Evolutionary conservation across 2,113 vertebrate genomes (phyloP).

Genomic region (Jacana jacana): DNA sequence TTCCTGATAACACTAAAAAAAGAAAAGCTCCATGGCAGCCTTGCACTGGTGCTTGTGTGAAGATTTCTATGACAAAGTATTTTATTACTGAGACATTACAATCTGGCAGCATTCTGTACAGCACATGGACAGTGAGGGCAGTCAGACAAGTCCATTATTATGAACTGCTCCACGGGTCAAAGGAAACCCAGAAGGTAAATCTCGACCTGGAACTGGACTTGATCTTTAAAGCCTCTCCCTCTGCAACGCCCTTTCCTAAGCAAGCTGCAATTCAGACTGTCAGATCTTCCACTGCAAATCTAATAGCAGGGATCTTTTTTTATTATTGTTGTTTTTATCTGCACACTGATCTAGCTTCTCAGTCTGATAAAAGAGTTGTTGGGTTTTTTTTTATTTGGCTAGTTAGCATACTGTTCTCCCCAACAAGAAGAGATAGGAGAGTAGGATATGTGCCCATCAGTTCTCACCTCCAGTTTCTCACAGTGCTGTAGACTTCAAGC

Average conservation of each 20-base stretch:
- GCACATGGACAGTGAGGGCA: neutral
- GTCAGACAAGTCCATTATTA: neutral
- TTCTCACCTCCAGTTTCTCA: no score
- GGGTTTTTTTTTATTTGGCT: neutral
- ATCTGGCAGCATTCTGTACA: accelerated
- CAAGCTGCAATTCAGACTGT: neutral
- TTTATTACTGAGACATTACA: neutral
- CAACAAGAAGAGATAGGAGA: neutral
- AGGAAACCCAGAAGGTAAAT: neutral
- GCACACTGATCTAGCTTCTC: neutral
- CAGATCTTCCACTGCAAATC: neutral
- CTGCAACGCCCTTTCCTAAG: neutral
- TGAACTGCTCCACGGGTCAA: neutral
- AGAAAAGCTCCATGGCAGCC: neutral
- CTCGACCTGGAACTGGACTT: neutral
- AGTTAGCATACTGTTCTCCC: neutral
- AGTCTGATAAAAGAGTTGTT: neutral
- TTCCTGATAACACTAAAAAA: neutral
- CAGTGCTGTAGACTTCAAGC: neutral
- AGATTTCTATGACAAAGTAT: neutral
- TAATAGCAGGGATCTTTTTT: neutral
- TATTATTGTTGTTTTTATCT: neutral
- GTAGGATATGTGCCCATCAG: neutral
- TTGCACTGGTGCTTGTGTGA: accelerated
- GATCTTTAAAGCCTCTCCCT: neutral